Base-by-base conservation (phyloP, 2,113 vertebrate genomes). In the Ochotona curzoniae region DNA sequence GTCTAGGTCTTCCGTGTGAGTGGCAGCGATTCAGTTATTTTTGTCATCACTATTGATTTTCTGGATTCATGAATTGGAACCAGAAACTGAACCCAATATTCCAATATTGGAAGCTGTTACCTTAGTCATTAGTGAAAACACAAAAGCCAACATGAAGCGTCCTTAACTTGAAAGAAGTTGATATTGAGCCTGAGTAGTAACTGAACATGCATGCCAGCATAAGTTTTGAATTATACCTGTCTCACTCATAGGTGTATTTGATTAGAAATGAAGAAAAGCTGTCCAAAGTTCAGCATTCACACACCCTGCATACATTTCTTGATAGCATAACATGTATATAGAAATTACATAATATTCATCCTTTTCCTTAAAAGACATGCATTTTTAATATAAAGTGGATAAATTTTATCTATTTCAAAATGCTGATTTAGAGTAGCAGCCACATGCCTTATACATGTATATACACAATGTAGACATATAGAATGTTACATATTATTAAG, bases 331-430 rank as follows among this genome's bases (percentile, higher is more conserved):
- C 0, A 20, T n/a, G 1, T 76, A 4, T 23, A n/a, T 79, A 51
- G 25, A 76, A 23, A 47, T 44, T 47, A 7, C 3, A 61, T 32
- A 57, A 8, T 64, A 64, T 47, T 81, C 13, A 70, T 5, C 20
- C 4, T 86, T 89, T 95, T 82, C 35, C 8, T 92, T 90, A 80
- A 70, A 13, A 35, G 20, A 63, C 8, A 10, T 35, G n/a, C 11
- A 21, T 44, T 44, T 44, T 44, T 44, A 44, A 44, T 44, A 44
- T 44, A 44, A 44, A 44, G 38, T 44, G 38, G 38, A 44, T 44
- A 44, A 44, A 44, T 44, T 44, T 44, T 44, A 44, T 44, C 38
- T 44, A 44, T 44, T 44, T 44, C 38, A 44, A 44, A 44, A 44
- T 44, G 38, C 38, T 44, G 38, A 44, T 44, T 44, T 44, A 44